These are phyloP conservation scores for Hucho hucho DNA, from an alignment of 2,113 vertebrate genomes.

Conservation along the genomic window DNA sequence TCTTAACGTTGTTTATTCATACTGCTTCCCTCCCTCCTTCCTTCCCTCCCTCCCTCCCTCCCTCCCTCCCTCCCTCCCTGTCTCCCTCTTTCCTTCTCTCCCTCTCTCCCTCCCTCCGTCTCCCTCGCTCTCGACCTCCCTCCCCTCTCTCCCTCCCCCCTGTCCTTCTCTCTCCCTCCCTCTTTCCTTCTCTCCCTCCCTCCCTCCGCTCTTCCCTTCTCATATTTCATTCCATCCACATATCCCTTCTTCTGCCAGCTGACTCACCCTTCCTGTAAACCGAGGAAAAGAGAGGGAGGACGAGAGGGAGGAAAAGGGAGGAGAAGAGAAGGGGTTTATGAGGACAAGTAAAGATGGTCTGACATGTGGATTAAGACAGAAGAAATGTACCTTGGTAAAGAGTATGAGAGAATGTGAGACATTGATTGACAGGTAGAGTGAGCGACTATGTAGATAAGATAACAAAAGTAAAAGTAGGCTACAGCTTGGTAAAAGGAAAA, in stretches of 20 bases:
- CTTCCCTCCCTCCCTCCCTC: conserved; percentile 24
- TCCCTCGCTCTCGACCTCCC: conserved; percentile 48
- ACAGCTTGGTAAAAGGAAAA: no score
- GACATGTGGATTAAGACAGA: neutral
- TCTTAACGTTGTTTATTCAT: conserved; percentile 58
- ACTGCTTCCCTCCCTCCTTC: conserved; percentile 5
- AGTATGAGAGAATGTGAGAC: neutral
- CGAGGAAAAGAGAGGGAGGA: conserved; percentile 8
- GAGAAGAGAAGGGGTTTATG: conserved; percentile 11
- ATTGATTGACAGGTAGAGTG: neutral
- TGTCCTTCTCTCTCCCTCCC: no score
- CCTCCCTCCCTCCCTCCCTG: conserved; percentile 25
- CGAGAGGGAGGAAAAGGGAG: conserved; percentile 26
- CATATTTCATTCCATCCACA: conserved; percentile 51
- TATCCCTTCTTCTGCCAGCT: conserved; percentile 40
- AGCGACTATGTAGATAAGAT: no score
- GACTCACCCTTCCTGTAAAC: conserved; percentile 41
- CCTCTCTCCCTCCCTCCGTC: conserved; percentile 39
- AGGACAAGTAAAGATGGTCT: conserved; percentile 28
- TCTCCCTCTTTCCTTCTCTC: conserved; percentile 6
- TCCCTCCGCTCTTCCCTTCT: conserved; percentile 29
- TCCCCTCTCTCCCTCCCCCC: neutral
- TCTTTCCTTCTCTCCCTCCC: conserved; percentile 51
- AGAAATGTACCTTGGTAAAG: neutral
- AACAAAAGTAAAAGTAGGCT: conserved; percentile 8